Evolutionary conservation across 2,888 invertebrate species (phyloP), one percentile per base, ranked within the genome.

Genomic region (Melanostoma mellinum): DNA sequence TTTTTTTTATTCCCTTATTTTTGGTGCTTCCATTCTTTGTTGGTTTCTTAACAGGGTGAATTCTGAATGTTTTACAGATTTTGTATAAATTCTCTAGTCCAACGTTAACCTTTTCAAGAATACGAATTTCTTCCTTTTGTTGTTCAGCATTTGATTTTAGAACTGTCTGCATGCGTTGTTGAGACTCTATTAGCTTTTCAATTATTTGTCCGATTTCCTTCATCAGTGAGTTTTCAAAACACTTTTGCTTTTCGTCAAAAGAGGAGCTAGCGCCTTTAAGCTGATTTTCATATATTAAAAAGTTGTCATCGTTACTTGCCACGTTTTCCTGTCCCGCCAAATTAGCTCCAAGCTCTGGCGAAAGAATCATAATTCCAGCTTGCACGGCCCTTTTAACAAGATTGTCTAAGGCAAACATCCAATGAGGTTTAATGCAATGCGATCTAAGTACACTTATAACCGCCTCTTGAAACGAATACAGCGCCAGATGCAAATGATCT

Each of bases 331-430:
- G 95, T 0, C 95, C 96, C 3, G 96, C 95, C 65, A 97, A 91
- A 91, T 97, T 97, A 5, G 97, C 97, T 4, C 96, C 97, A n/a
- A 97, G 91, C 90, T 97, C 97, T 87, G 98, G 98, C 0, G 97
- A 97, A 58, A 99, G 92, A 30, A 98, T 96, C 5, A 95, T 96
- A 56, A 98, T 96, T 33, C 98, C 98, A 2, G 97, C 96, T 90
- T 98, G 97, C 2, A 98, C 98, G 30, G 98, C 97, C 86, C 95
- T 95, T 89, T 98, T 94, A 2, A 99, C 96, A 71, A 99, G 92
- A 91, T 98, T 97, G 89, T 99, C 99, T 80, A 99, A 92, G 0
- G 99, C 99, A 91, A 99, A 99, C 98, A 99, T 99, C 99, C 99
- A 99, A 93, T 99, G 99, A 0, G 99, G 99, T 90, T 99, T 99